Evolutionary conservation across 2,113 vertebrate species (phyloP).

Genomic region (Phycodurus eques): DNA sequence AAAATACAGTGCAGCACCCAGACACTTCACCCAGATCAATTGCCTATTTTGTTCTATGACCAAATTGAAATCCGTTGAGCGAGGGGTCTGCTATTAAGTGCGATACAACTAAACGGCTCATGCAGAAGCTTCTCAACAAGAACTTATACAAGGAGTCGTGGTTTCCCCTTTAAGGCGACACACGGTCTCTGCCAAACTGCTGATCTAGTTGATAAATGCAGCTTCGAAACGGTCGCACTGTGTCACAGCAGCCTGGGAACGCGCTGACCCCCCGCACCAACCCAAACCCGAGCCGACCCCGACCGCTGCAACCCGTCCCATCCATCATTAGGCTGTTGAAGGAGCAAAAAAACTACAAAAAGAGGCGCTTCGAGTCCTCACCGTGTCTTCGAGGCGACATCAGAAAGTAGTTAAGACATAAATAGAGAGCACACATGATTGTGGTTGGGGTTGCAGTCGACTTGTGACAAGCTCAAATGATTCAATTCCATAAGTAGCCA

Average conservation of each 20-base stretch:
- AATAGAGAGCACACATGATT: constrained; percentile 3
- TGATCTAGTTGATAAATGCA: constrained; percentile 43
- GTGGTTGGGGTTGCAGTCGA: constrained; percentile 41
- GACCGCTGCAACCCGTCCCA: constrained; percentile 26
- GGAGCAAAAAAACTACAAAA: constrained; percentile 53
- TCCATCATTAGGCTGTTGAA: constrained; percentile 52
- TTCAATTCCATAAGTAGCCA: constrained; percentile 37
- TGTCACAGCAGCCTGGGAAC: constrained; percentile 66
- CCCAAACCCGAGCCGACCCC: constrained; percentile 51
- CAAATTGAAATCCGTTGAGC: neutral
- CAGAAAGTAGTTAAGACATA: constrained; percentile 2
- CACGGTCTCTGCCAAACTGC: constrained; percentile 6
- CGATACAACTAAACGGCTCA: neutral
- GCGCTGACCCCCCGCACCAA: constrained; percentile 34
- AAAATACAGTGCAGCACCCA: too few species aligned
- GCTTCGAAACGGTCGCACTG: constrained; percentile 23
- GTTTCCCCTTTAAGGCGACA: constrained; percentile 22
- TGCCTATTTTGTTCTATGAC: too few species aligned
- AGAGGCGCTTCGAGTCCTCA: constrained; percentile 34
- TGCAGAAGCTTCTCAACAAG: neutral
- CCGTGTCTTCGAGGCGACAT: neutral
- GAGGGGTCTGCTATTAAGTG: neutral
- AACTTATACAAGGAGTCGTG: neutral
- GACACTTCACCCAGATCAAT: too few species aligned
- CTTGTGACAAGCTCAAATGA: constrained; percentile 56